Evolutionary conservation across 2,888 invertebrate genomes (phyloP).

Genomic region (Stenchaetothrips biformis): DNA sequence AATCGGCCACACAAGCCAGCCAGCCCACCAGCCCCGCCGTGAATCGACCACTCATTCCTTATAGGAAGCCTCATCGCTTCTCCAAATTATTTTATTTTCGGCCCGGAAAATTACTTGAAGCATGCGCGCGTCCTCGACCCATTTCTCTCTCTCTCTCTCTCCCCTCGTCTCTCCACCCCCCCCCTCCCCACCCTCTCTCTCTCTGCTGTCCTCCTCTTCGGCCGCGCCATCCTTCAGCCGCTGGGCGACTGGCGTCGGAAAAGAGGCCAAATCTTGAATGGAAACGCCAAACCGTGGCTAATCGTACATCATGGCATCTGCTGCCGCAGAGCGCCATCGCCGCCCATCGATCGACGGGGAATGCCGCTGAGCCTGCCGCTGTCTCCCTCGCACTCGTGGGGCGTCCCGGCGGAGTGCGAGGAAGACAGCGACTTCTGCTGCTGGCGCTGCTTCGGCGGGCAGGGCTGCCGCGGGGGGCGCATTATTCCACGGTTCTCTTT

Average conservation of each 20-base stretch:
- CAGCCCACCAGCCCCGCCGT: background rate
- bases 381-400: too few species aligned
- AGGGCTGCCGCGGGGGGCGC: background rate
- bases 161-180: background rate
- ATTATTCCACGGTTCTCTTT: constrained; percentile 11
- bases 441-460: background rate
- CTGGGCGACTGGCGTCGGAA: background rate
- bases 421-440: too few species aligned
- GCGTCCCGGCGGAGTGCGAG: too few species aligned
- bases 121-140: background rate
- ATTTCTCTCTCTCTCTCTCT: background rate
- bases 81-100: background rate
- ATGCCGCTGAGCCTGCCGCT: background rate
- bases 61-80: background rate
- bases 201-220: background rate
- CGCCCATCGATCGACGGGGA: background rate
- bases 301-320: background rate
- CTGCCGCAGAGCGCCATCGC: background rate
- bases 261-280: constrained; percentile 15
- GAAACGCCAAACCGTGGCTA: constrained; percentile 1
- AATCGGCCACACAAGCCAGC: background rate
- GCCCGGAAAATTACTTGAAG: background rate
- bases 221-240: background rate
- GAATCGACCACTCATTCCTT: background rate
- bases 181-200: background rate